Conservation (phyloP, 2,888 invertebrate genomes). For the Ophraella communa region DNA sequence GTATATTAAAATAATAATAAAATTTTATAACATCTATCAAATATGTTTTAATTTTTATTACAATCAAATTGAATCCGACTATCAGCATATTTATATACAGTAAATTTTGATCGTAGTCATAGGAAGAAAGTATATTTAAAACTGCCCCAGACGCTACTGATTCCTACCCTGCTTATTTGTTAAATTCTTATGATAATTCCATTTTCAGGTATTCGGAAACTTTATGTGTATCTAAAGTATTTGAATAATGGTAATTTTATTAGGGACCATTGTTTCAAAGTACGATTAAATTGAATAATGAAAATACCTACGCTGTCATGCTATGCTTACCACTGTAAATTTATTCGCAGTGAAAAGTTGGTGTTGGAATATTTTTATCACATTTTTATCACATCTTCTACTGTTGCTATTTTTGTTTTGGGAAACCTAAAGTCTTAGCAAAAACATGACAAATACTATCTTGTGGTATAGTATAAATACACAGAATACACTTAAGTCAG, state of each 20-base stretch:
- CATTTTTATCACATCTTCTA: neutral
- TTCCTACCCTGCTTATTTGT: constrained; percentile 16
- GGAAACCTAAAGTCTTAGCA: too few relatives aligned
- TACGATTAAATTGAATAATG: constrained; percentile 9
- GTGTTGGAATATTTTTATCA: neutral
- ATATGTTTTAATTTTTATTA: too few relatives aligned
- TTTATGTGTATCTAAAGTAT: constrained; percentile 9
- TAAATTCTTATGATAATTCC: constrained; percentile 23
- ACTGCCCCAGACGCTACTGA: constrained; percentile 1
- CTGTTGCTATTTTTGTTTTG: too few relatives aligned
- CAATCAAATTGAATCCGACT: too few relatives aligned
- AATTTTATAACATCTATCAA: too few relatives aligned
- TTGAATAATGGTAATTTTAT: constrained; percentile 31
- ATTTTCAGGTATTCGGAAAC: constrained; percentile 12
- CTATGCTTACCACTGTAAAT: neutral
- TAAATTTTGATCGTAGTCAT: too few relatives aligned
- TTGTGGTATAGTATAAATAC: too few relatives aligned
- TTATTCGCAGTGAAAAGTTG: neutral
- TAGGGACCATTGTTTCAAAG: constrained; percentile 11
- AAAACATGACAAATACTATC: too few relatives aligned
- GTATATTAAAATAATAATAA: too few relatives aligned
- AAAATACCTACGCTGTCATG: neutral
- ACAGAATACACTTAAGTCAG: too few relatives aligned
- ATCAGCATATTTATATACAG: too few relatives aligned
- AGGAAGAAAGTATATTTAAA: too few relatives aligned